Conservation (phyloP, 2,113 vertebrate genomes). For the Numenius arquata region DNA sequence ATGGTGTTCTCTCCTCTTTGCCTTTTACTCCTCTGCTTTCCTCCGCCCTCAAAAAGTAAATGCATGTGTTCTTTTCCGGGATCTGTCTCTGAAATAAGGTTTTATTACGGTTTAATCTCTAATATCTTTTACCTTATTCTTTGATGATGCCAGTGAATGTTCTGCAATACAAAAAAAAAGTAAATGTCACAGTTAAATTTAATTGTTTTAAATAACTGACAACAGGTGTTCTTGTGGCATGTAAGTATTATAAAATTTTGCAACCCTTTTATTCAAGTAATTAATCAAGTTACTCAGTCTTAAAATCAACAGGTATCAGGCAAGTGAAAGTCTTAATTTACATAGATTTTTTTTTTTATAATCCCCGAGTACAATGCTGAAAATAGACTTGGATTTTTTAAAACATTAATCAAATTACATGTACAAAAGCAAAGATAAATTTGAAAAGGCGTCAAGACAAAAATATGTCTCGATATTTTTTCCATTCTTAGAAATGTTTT, state of each 20-base stretch:
- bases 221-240: background rate
- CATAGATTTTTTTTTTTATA: background rate
- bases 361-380: background rate
- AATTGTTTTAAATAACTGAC: background rate
- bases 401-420: background rate
- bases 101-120: background rate
- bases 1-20: background rate
- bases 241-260: background rate
- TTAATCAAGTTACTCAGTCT: background rate
- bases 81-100: background rate
- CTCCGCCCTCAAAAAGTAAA: background rate
- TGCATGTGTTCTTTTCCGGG: rapidly evolving
- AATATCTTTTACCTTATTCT: conserved; percentile 83
- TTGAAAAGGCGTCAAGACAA: background rate
- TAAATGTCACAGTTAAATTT: background rate
- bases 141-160: conserved; percentile 87
- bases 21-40: background rate
- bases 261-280: background rate
- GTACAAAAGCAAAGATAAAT: background rate
- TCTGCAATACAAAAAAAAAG: conserved; percentile 76
- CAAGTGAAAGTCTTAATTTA: background rate
- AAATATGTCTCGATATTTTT: rapidly evolving
- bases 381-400: background rate
- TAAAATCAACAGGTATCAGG: background rate
- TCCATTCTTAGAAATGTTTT: background rate